Evolutionary conservation across 2,797 vertebrate species (phyloP).

Genomic region (Dermochelys coriacea): DNA sequence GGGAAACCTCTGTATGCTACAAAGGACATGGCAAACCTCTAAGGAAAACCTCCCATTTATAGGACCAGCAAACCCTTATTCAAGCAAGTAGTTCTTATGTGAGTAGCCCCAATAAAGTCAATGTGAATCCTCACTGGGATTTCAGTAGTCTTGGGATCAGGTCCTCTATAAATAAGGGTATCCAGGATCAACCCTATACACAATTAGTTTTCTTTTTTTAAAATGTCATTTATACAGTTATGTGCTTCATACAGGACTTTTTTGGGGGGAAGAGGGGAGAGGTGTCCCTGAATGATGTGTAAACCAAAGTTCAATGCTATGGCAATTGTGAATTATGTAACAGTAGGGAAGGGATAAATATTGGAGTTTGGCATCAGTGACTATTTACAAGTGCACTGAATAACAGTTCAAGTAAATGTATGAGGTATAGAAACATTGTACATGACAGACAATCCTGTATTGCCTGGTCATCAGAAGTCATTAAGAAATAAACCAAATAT

Average conservation of each 20-base stretch:
- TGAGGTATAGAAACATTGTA: not conserved
- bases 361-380: not conserved
- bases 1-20: not conserved
- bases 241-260: not conserved
- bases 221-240: not conserved
- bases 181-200: not conserved
- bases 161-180: not conserved
- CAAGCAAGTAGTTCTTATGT: not conserved
- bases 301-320: not conserved
- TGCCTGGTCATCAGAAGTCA: not conserved
- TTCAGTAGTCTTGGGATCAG: not conserved
- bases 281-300: fast-evolving
- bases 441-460: not conserved
- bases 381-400: not conserved
- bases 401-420: not conserved
- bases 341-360: not conserved
- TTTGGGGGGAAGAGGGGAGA: no score
- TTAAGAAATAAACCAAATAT: not conserved
- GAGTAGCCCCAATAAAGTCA: not conserved
- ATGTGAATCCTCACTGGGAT: not conserved
- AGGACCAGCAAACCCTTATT: not conserved
- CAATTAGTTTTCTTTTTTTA: not conserved
- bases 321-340: not conserved
- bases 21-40: not conserved
- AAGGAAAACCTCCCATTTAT: not conserved